Evolutionary conservation across 2,113 vertebrate species (phyloP), one percentile per base, ranked within the genome.

Genomic region (Cyanocitta stelleri): DNA sequence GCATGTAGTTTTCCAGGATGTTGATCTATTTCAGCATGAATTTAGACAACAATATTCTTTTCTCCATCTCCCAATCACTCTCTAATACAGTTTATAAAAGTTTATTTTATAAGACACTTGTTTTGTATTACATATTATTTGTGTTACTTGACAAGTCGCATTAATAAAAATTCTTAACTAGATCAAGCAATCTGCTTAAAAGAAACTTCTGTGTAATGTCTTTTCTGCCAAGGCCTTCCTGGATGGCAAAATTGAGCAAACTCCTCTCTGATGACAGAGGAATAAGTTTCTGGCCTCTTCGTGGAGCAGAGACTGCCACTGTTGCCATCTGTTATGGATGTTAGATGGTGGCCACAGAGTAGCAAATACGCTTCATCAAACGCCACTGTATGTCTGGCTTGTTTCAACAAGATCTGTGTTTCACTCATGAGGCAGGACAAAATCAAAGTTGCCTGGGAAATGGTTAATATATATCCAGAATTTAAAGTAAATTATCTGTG

Each of bases 401-500:
- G 4, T 54, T 79, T 62, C 66, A 82, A 30, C 3, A 58, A 74
- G 49, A 76, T 11, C 16, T 44, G 9, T 44, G 69, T 7, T 83
- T 83, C 52, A n/a, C 30, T 74, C 37, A 19, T 6, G 16, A 71
- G 27, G 16, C 29, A 80, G 55, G 30, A 32, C 6, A 87, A 87
- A 87, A 94, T 18, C 33, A n/a, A 86, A 87, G 20, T 49, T 89
- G 41, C n/a, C 39, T 74, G 41, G 23, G 35, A 35, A 74, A 88
- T 66, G 67, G 33, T 74, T 95, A 86, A 71, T 48, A 61, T 7
- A 73, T 39, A 90, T 30, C 4, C 23, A 90, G 76, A 89, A 52
- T 85, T 87, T 78, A 54, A 74, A 94, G 27, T 63, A 84, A 95
- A 91, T 89, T 92, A 79, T 89, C 81, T 82, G 56, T 72, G 44